Conservation (phyloP, 2,797 vertebrate species). For the Potorous gilbertii region DNA sequence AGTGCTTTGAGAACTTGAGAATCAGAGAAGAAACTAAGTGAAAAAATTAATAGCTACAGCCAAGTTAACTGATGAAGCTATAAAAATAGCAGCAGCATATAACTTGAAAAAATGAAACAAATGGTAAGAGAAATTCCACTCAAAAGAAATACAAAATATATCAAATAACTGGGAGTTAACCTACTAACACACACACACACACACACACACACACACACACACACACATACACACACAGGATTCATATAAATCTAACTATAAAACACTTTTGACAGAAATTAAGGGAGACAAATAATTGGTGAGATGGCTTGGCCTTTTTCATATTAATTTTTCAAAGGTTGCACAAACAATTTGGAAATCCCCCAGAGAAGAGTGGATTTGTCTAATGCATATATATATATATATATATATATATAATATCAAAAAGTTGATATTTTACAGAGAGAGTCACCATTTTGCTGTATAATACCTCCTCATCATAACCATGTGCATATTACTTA, state of each 20-base stretch:
- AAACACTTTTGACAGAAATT: background rate
- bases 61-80: background rate
- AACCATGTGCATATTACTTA: slow-evolving; percentile 69
- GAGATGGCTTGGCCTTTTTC: slow-evolving; percentile 43
- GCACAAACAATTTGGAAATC: background rate
- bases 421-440: slow-evolving; percentile 62
- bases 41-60: background rate
- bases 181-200: background rate
- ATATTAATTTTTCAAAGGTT: slow-evolving; percentile 34
- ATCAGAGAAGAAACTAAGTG: background rate
- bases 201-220: too few species aligned
- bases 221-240: background rate
- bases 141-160: background rate
- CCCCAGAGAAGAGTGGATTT: background rate
- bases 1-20: background rate
- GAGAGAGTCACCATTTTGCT: slow-evolving; percentile 54
- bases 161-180: background rate
- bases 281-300: background rate
- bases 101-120: background rate
- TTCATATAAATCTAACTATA: background rate
- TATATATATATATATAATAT: background rate
- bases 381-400: background rate
- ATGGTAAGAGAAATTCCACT: background rate
- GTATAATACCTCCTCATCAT: slow-evolving; percentile 67
- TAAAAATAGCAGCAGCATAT: background rate